Evolutionary conservation across 1,140 invertebrate genomes (phyloP), one percentile per base, ranked within the genome.

Genomic region (Sinonovacula constricta): DNA sequence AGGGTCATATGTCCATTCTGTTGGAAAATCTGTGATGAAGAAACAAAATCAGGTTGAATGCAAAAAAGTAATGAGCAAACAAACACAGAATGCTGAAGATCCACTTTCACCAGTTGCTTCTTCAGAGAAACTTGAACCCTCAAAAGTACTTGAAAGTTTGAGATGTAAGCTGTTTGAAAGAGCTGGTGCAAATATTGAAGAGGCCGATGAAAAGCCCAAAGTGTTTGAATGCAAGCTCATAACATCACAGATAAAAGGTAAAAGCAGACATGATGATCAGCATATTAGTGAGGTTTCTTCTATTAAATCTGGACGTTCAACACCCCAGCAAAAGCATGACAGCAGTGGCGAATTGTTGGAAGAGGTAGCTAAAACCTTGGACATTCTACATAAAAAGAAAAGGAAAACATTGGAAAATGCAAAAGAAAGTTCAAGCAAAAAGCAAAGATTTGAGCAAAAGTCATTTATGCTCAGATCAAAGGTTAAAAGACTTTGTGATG

Each of bases 201-300:
- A 57, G 49, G 72, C 72, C 3, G 63, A 76, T 31, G 65, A 59
- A 36, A 33, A 28, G 24, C 53, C 62, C 56, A 76, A 76, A 59
- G 39, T 49, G 18, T 76, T 76, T 76, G 72, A 76, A 67, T 56
- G 72, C 49, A 54, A 49, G 45, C 30, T 76, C n/a, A 76, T 76
- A 18, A 66, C 72, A 34, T 76, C 72, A 28, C 66, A 76, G 54
- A 28, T 33, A 30, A 70, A 53, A 33, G 22, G 39, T 2, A 51
- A 10, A n/a, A n/a, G n/a, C n/a, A n/a, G n/a, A n/a, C n/a, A n/a
- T n/a, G n/a, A n/a, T n/a, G n/a, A n/a, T n/a, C n/a, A n/a, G n/a
- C n/a, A n/a, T n/a, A n/a, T n/a, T n/a, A n/a, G n/a, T n/a, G n/a
- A n/a, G n/a, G n/a, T n/a, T n/a, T n/a, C n/a, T n/a, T n/a, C n/a